Base-by-base conservation (phyloP, 2,113 vertebrate species). In the Podarcis muralis region DNA sequence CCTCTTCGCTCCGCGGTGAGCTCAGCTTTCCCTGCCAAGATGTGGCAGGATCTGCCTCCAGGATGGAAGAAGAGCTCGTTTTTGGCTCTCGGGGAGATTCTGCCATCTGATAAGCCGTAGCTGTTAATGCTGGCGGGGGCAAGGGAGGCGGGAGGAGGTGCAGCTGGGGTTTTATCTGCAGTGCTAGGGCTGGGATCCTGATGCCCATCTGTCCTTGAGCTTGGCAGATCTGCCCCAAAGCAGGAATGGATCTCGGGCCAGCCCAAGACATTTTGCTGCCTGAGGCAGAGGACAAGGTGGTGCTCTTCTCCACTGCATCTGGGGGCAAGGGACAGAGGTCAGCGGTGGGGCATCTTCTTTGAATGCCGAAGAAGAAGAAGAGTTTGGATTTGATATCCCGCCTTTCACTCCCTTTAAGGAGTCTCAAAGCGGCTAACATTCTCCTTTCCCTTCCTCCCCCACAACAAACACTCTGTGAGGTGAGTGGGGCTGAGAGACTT, bases 1-100 rank as follows among this genome's bases (percentile, higher is more conserved):
- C 95, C 94, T 94, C 91, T 95, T 93, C 93, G 9, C 22, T 91
- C 94, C 89, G 48, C 91, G 76, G 22, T 43, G 1, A 48, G 81
- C 16, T 27, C n/a, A 65, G 25, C 65, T 79, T 37, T 57, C 82
- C 57, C 40, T 32, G 59, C 84, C 62, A 68, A 59, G 57, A 69
- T 25, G 59, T 43, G 43, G 62, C 69, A 87, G 43, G 74, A 78
- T 43, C 3, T 43, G 85, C 62, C 27, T 76, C 30, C 23, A 66
- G 77, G 83, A 4, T 27, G 18, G 65, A 40, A 69, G 81, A 22
- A 59, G 16, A 23, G 43, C 30, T 57, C 69, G 65, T 81, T 48
- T 79, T 62, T 88, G 57, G 62, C n/a, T 57, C 43, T 78, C 8
- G 32, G n/a, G 37, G 35, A 83, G 43, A 37, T 68, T 32, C 9